A percentile compares a stretch with the other conserved stretches of the same genome.
These are phyloP conservation scores for Bombus affinis DNA, from an alignment of 1,140 invertebrate species.

Conservation along the genomic window DNA sequence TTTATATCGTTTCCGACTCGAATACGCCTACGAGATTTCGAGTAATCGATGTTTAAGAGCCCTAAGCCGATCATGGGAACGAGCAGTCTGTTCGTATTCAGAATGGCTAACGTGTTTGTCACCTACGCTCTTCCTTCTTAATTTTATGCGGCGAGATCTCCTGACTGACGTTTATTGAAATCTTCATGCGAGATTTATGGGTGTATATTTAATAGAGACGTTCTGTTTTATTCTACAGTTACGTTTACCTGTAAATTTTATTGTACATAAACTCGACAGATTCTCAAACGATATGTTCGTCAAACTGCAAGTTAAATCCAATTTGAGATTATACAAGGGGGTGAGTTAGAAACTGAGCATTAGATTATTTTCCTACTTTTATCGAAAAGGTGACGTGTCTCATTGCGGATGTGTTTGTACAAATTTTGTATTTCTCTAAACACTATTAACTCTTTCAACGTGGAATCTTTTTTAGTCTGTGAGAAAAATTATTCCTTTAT, in stretches of 20 bases:
- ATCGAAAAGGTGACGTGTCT: background rate
- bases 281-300: background rate
- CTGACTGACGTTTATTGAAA: background rate
- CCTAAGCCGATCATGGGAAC: conserved; percentile 45
- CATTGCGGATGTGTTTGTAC: background rate
- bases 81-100: conserved; percentile 7
- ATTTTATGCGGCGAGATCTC: background rate
- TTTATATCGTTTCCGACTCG: conserved; percentile 24
- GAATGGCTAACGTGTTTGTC: conserved; percentile 37
- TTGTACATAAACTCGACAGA: background rate
- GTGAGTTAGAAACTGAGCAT: background rate
- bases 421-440: background rate
- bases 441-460: too few species aligned
- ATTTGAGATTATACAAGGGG: background rate
- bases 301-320: too few species aligned
- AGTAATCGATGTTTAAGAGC: conserved; percentile 53
- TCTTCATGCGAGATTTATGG: background rate
- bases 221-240: background rate
- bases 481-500: background rate
- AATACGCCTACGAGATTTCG: conserved; percentile 45
- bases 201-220: background rate
- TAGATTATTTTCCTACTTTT: background rate
- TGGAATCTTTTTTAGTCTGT: background rate
- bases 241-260: background rate
- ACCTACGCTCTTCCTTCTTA: conserved; percentile 52